These are phyloP conservation scores for Heliangelus exortis DNA, from an alignment of 2,797 vertebrate species.

Conservation along the genomic window DNA sequence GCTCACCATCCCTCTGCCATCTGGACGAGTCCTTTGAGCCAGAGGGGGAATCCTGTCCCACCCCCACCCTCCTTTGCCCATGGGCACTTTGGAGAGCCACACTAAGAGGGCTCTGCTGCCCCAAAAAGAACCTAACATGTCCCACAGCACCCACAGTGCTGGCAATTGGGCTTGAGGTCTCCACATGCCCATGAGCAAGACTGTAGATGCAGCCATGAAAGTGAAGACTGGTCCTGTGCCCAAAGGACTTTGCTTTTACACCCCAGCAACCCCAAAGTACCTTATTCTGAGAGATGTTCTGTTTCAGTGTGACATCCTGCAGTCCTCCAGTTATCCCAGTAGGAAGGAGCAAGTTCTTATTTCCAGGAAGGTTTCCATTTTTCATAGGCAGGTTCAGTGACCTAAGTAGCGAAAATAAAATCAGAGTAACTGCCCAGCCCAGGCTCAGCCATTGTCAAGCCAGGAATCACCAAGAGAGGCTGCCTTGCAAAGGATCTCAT, in stretches of 20 bases:
- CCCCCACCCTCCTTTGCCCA: background rate
- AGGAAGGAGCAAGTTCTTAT: background rate
- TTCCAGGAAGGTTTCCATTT: background rate
- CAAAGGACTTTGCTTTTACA: background rate
- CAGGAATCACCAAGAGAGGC: background rate
- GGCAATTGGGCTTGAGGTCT: background rate
- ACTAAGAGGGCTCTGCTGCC: background rate
- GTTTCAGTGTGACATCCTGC: background rate
- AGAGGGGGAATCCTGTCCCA: background rate
- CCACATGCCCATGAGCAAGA: background rate
- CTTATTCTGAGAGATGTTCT: background rate
- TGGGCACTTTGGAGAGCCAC: background rate
- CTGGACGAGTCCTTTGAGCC: background rate
- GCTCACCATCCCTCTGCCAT: background rate
- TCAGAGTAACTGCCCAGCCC: background rate
- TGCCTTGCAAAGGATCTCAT: background rate
- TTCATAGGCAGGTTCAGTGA: background rate
- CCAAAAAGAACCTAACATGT: accelerated
- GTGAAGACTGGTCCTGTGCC: background rate
- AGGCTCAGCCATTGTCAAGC: background rate
- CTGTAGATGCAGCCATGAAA: background rate
- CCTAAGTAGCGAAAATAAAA: background rate
- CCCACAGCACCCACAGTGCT: background rate
- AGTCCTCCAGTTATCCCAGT: background rate
- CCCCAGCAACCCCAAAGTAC: background rate